Evolutionary conservation across 2,797 vertebrate genomes (phyloP), one percentile per base, ranked within the genome.

Genomic region (Apogon hyalosoma): DNA sequence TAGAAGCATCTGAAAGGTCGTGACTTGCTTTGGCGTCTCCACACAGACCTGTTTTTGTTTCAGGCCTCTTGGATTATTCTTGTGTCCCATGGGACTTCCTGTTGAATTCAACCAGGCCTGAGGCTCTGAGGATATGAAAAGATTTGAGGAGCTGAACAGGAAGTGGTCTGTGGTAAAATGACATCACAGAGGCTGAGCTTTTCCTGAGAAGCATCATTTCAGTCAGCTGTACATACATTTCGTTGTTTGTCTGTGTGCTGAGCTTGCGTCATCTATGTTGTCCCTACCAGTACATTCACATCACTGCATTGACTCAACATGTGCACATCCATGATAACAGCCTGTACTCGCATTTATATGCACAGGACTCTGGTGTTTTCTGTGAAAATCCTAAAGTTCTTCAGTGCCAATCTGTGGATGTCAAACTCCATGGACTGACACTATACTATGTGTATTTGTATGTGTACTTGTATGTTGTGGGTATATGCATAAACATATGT

Each of bases 161-260:
- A 94, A 92, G 91, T 72, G 90, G 84, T 87, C 84, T 67, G 63
- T 46, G 81, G 75, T 52, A 59, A 66, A 54, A 86, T 69, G 80
- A 87, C 87, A 77, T 55, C 51, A n/a, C n/a, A 8, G 74, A 83
- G 83, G 84, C 81, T 69, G 50, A 80, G 57, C 72, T 64, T 82
- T 89, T 73, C 90, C 78, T 92, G 88, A 85, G 91, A 93, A 89
- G 87, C 63, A 64, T 73, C 57, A 80, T 51, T 59, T 61, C 82
- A 79, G 69, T 87, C 90, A 92, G 90, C 90, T 92, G 90, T 88
- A 84, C 49, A 87, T 69, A 85, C 84, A 88, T 61, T 16, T 48
- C 4, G 36, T 13, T 83, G 80, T 82, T 81, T 76, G 73, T 63
- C 53, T 76, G 73, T 63, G 50, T 39, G 77, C 73, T 69, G 54